Conservation (phyloP, 2,888 invertebrate genomes). For the Brenthis hecate region DNA sequence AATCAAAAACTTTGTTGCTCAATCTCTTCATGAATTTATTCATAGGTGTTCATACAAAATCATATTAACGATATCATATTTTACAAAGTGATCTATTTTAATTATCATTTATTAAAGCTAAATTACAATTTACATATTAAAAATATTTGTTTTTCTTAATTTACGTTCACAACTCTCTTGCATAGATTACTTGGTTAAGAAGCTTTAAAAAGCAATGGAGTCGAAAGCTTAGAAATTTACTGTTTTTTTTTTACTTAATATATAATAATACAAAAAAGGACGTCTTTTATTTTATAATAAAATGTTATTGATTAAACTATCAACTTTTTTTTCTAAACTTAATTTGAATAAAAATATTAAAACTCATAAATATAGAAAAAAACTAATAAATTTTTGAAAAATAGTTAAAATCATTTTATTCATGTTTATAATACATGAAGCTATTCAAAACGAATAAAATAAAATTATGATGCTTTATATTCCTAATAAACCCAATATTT, state of each 20-base stretch:
- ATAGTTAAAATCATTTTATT: too few relatives aligned
- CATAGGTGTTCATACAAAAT: neutral
- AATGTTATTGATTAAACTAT: too few relatives aligned
- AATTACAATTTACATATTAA: constrained; percentile 54
- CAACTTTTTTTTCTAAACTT: neutral
- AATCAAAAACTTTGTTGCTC: neutral
- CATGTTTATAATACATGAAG: too few relatives aligned
- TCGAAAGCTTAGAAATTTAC: constrained; percentile 14
- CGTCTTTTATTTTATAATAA: too few relatives aligned
- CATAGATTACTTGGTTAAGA: constrained; percentile 53
- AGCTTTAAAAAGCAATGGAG: constrained; percentile 46
- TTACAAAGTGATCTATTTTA: constrained; percentile 48
- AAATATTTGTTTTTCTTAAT: constrained; percentile 69
- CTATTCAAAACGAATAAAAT: too few relatives aligned
- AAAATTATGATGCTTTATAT: too few relatives aligned
- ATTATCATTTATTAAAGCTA: constrained; percentile 53
- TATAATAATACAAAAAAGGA: too few relatives aligned
- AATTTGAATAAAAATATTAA: too few relatives aligned
- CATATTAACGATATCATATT: constrained; percentile 7
- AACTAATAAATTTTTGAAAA: neutral
- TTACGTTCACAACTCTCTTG: constrained; percentile 56
- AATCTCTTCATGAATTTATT: neutral
- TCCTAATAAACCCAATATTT: too few relatives aligned
- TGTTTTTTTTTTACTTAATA: too few relatives aligned
- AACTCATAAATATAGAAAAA: too few relatives aligned